Evolutionary conservation across 1,140 invertebrate genomes (phyloP).

Genomic region (Atta texana): DNA sequence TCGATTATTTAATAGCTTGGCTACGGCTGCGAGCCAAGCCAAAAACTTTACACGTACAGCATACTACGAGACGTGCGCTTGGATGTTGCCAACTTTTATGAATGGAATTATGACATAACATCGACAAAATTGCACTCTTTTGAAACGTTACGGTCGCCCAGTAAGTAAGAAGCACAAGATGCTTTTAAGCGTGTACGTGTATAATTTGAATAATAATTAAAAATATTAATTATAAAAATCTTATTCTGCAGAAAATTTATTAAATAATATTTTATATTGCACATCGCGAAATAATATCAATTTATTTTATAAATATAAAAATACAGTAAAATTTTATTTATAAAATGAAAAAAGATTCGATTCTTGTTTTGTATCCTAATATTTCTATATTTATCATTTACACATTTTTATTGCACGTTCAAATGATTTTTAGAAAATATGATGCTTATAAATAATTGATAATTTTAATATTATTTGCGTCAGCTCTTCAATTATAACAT

Average conservation of each 20-base stretch:
- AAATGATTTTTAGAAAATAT: constrained; percentile 1
- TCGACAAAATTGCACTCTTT: constrained; percentile 21
- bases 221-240: background rate
- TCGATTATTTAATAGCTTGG: constrained; percentile 74
- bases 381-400: background rate
- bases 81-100: constrained; percentile 36
- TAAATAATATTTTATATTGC: background rate
- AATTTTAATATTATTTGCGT: background rate
- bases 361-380: background rate
- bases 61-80: constrained; percentile 13
- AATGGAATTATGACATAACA: constrained; percentile 40
- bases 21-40: constrained; percentile 62
- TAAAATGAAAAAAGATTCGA: background rate
- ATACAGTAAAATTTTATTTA: constrained; percentile 5
- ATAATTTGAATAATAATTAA: constrained; percentile 14
- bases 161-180: background rate
- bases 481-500: constrained; percentile 44
- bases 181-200: background rate
- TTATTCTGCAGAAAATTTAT: background rate
- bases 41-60: constrained; percentile 36
- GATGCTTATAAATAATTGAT: background rate
- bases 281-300: background rate
- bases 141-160: background rate
- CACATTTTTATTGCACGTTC: background rate
- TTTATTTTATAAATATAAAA: constrained; percentile 10